Evolutionary conservation across 2,113 vertebrate species (phyloP).

Genomic region (Neopipo cinnamomea): DNA sequence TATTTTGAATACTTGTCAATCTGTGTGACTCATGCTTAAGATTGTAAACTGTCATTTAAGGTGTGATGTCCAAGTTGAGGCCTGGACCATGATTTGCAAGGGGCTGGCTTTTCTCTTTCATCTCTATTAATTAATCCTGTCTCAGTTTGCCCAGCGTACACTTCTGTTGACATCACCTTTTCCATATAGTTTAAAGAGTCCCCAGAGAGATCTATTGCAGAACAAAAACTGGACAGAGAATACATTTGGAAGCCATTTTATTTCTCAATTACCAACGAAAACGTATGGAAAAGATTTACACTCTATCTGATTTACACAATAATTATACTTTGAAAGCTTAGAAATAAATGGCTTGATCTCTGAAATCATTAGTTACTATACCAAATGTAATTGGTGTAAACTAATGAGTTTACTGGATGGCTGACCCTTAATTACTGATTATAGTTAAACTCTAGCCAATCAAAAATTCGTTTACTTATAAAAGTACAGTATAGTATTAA

Average conservation of each 20-base stretch:
- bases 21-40: conserved; percentile 52
- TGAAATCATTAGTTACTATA: conserved; percentile 82
- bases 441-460: conserved; percentile 80
- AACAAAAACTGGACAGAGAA: conserved; percentile 80
- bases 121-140: conserved; percentile 85
- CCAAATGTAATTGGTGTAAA: conserved; percentile 84
- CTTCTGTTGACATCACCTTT: conserved; percentile 85
- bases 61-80: conserved; percentile 66
- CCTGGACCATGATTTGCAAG: conserved; percentile 69
- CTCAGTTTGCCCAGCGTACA: conserved; percentile 75
- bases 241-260: conserved; percentile 89
- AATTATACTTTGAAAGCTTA: conserved; percentile 83
- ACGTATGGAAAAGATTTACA: conserved; percentile 87
- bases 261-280: conserved; percentile 85
- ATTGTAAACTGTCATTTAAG: conserved; percentile 63
- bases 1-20: conserved; percentile 66
- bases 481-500: conserved; percentile 75
- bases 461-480: conserved; percentile 75
- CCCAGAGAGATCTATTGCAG: conserved; percentile 76
- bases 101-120: conserved; percentile 78
- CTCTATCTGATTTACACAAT: conserved; percentile 84
- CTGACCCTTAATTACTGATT: conserved; percentile 84
- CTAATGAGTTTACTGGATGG: conserved; percentile 81
- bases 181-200: conserved; percentile 84
- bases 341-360: conserved; percentile 81